These are phyloP conservation scores for Hypanus sabinus DNA, from an alignment of 2,113 vertebrate species.

Conservation along the genomic window DNA sequence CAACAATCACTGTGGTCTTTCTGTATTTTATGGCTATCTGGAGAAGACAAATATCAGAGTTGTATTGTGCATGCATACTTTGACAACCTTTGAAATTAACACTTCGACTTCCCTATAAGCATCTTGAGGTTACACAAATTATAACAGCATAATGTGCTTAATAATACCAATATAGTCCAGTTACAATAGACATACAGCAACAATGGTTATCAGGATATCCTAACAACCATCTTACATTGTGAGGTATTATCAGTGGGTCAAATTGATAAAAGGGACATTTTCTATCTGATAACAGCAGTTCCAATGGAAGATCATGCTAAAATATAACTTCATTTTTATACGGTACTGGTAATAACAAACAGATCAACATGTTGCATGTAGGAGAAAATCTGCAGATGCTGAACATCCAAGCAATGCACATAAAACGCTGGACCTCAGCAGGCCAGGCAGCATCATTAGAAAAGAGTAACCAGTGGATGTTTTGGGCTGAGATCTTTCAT, in stretches of 20 bases:
- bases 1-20: no score
- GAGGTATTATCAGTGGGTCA: background rate
- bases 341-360: no score
- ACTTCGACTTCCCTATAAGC: background rate
- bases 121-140: background rate
- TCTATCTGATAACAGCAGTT: background rate
- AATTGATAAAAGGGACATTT: background rate
- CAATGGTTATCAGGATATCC: background rate
- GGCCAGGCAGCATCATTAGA: no score
- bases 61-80: no score
- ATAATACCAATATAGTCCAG: background rate
- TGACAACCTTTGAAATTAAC: background rate
- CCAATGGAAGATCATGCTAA: background rate
- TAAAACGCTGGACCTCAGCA: no score
- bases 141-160: background rate
- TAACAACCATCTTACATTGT: background rate
- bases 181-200: background rate
- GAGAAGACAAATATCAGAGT: no score
- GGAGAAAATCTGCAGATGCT: no score
- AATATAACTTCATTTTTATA: background rate
- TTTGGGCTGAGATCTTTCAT: no score
- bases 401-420: no score
- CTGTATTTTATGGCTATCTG: no score
- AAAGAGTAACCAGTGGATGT: no score
- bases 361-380: no score